Base-by-base conservation (phyloP, 1,140 invertebrate species). In the Hormaphis cornu region DNA sequence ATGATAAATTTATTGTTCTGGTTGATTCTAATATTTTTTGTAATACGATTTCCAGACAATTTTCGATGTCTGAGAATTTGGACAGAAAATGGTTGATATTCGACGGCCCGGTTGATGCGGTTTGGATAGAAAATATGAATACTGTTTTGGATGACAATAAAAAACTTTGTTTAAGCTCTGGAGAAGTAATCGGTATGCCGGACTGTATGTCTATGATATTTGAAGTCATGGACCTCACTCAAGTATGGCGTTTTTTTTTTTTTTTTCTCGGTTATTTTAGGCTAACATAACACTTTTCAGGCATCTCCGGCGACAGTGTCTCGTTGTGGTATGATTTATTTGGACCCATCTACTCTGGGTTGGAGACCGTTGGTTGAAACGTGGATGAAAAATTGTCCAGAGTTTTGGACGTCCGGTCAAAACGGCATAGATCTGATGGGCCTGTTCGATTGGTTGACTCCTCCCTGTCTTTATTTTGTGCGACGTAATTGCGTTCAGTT, bases 151-250 rank as follows among this genome's bases (percentile, higher is more conserved):
- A 95, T 76, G 91, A 95, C 75, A 95, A 95, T 76, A 94, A 94
- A 77, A 95, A 94, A 73, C 80, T 92, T 5, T 91, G 89, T 73
- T 75, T 89, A 0, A 85, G 85, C 8, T 87, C 85, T 54, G 87
- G 87, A 3, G 90, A 93, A 78, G 91, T 91, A 61, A 91, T 93
- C 77, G 84, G 86, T 77, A 83, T 85, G 76, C 77, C 84, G 0
- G 83, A 85, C 63, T 88, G 87, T 72, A 95, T 96, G 86, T 95
- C 93, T 76, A 81, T 98, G 76, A 91, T 97, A 73, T 96, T 97
- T 77, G 95, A 98, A 77, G 86, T 93, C 0, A 90, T 88, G 40
- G 91, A 96, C 78, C 79, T 96, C 93, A 37, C 35, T 24, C 54
- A 58, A 7, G 54, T 40, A 58, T 22, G 28, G 18, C 18, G n/a